Conservation (phyloP, 2,797 vertebrate species). For the Spheniscus humboldti region DNA sequence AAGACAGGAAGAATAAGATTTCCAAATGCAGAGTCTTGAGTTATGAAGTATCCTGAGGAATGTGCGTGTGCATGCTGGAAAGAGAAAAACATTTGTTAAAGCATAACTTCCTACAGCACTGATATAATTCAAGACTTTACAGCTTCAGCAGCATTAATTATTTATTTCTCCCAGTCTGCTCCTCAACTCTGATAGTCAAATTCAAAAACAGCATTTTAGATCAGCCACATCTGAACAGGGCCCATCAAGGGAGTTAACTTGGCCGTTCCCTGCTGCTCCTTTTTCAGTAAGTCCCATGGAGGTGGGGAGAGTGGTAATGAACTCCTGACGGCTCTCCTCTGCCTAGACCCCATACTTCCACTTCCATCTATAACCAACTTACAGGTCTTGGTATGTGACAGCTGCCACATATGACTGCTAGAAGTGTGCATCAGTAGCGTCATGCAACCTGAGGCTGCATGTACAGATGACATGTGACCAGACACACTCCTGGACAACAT, state of each 20-base stretch:
- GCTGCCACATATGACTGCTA: background rate
- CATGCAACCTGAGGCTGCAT: background rate
- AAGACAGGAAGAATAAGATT: constrained; percentile 97
- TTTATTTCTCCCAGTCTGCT: background rate
- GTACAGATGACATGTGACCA: background rate
- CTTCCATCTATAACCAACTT: background rate
- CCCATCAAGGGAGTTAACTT: background rate
- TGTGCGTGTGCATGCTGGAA: constrained; percentile 91
- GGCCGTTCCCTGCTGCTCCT: background rate
- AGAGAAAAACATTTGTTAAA: constrained; percentile 23
- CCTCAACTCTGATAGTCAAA: background rate
- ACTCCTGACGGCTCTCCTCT: background rate
- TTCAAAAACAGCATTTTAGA: background rate
- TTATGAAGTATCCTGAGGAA: constrained; percentile 98
- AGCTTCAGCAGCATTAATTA: background rate
- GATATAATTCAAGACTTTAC: background rate
- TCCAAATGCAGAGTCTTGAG: constrained; percentile 96
- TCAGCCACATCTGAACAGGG: background rate
- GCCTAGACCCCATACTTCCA: background rate
- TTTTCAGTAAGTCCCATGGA: background rate
- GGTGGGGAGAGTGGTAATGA: background rate
- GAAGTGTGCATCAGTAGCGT: background rate
- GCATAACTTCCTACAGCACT: background rate
- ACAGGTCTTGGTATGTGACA: background rate
- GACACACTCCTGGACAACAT: background rate